phyloP scores from a whole-genome alignment of 2,888 invertebrate species.

The Smittia aterrima region DNA sequence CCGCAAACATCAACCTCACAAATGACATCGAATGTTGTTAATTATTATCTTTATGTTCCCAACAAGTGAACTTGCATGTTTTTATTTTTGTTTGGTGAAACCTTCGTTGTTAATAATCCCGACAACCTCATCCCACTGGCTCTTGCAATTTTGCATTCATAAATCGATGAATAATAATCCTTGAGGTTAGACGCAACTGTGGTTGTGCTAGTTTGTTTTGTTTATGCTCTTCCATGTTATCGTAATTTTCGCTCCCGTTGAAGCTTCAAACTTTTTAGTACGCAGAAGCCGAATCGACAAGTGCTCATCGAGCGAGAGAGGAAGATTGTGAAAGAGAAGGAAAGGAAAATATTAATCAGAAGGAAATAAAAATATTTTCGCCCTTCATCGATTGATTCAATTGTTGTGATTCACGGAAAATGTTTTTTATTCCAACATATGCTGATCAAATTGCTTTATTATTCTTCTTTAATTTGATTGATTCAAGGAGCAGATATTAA shows the following conservation, averaged over 20 bases:
- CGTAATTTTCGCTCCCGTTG: not conserved
- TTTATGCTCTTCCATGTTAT: not conserved
- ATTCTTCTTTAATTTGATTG: too few relatives aligned
- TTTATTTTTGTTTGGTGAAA: too few relatives aligned
- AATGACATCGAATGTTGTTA: too few relatives aligned
- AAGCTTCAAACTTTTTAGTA: conserved; percentile 20
- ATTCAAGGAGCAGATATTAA: too few relatives aligned
- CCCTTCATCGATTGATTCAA: not conserved
- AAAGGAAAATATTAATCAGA: not conserved
- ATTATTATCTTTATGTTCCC: too few relatives aligned
- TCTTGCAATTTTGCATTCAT: not conserved
- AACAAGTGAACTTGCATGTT: too few relatives aligned
- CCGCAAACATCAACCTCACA: too few relatives aligned
- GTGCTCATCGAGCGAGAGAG: not conserved
- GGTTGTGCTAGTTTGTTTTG: not conserved
- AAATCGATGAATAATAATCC: not conserved
- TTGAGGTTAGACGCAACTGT: not conserved
- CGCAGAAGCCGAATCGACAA: conserved; percentile 40
- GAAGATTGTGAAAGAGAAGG: not conserved
- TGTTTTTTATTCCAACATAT: too few relatives aligned
- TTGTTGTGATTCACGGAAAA: too few relatives aligned
- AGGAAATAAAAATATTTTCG: not conserved
- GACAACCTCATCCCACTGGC: too few relatives aligned
- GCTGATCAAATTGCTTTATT: too few relatives aligned
- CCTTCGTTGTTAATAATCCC: too few relatives aligned